phyloP scores from a whole-genome alignment of 2,888 invertebrate species.

The Xestia rhomboidea region DNA sequence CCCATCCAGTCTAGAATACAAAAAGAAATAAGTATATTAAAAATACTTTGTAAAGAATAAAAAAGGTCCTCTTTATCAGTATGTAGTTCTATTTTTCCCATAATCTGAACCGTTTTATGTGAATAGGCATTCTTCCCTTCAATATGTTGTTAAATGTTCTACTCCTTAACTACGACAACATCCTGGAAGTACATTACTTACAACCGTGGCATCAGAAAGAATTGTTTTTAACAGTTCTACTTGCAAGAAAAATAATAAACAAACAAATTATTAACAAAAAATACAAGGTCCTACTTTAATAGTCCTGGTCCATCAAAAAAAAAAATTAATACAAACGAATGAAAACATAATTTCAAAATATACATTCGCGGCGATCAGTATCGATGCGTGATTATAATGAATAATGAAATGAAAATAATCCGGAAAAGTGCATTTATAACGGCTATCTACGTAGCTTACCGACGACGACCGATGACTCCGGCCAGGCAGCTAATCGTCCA shows the following conservation, averaged over 20 bases:
- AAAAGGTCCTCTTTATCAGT: conserved; percentile 28
- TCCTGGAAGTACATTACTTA: conserved; percentile 6
- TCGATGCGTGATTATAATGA: conserved; percentile 7
- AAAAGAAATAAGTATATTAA: neutral
- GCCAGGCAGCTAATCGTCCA: conserved; percentile 47
- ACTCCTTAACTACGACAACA: conserved; percentile 7
- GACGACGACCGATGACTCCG: conserved; percentile 33
- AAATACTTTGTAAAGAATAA: neutral
- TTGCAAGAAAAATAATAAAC: conserved; percentile 35
- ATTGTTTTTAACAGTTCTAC: neutral
- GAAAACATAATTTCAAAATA: conserved; percentile 32
- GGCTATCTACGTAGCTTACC: conserved; percentile 54
- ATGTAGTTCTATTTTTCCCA: neutral
- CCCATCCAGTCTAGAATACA: neutral
- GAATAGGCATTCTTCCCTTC: neutral
- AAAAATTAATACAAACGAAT: conserved; percentile 38
- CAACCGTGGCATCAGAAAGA: neutral
- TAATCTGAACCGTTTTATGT: neutral
- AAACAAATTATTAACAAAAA: conserved; percentile 26
- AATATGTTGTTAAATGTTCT: neutral
- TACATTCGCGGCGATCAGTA: conserved; percentile 11
- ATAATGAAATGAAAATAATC: conserved; percentile 40
- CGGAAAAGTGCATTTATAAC: conserved; percentile 28
- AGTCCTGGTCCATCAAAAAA: conserved; percentile 38
- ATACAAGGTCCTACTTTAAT: conserved; percentile 47